Conservation (phyloP, 2,113 vertebrate genomes). For the Aramus guarauna region DNA sequence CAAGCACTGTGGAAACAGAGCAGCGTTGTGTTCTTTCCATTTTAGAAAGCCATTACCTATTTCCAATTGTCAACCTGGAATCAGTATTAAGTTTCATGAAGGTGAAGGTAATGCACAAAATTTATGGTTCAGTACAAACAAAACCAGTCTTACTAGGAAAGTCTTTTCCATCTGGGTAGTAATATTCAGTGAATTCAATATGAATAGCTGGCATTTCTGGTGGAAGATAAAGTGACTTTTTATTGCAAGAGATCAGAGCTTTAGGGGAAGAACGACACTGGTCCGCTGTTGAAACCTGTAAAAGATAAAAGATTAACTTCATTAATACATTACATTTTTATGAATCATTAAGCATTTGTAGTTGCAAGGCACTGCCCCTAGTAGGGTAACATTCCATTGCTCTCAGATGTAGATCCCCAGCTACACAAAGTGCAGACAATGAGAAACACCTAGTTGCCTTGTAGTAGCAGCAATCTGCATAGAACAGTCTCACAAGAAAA, state of each 20-base stretch:
- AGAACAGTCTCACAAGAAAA: background rate
- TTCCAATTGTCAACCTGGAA: background rate
- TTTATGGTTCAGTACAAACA: background rate
- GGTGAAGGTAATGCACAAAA: background rate
- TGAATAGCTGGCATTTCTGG: constrained; percentile 97
- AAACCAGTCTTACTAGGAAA: constrained; percentile 86
- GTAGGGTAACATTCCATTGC: background rate
- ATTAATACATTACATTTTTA: background rate
- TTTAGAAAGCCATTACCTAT: background rate
- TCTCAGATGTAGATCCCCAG: background rate
- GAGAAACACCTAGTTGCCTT: background rate
- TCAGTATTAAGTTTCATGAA: background rate
- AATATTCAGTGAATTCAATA: constrained; percentile 97
- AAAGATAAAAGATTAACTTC: background rate
- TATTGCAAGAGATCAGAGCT: constrained; percentile 97
- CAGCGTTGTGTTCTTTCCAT: background rate
- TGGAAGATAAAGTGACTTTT: constrained; percentile 95
- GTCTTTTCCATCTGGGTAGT: constrained; percentile 96
- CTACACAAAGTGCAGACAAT: background rate
- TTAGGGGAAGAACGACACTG: constrained; percentile 93
- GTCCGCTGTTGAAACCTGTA: constrained; percentile 94
- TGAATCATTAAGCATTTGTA: background rate
- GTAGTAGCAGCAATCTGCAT: background rate
- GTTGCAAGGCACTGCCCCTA: background rate
- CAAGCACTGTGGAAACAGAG: background rate